A percentile compares a stretch with the other conserved stretches of the same genome.
These are phyloP conservation scores for Suncus etruscus DNA, from an alignment of 2,113 vertebrate species.

Conservation along the genomic window DNA sequence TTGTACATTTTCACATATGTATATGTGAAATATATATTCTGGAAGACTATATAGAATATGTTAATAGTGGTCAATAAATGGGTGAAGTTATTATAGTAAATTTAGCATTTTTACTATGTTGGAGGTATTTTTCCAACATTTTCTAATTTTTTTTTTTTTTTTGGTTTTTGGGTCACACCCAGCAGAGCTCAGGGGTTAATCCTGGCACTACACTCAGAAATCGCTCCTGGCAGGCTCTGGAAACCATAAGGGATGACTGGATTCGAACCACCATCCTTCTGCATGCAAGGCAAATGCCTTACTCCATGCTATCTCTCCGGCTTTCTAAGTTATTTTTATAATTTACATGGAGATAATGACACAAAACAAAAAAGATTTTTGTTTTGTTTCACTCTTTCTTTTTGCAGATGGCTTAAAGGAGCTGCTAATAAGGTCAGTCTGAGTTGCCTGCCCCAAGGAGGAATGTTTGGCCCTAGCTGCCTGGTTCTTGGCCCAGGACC, in stretches of 20 bases:
- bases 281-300: too few relatives aligned
- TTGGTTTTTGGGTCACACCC: too few relatives aligned
- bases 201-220: too few relatives aligned
- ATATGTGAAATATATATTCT: not conserved
- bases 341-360: not conserved
- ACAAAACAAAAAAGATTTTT: not conserved
- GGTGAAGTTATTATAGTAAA: not conserved
- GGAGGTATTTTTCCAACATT: not conserved
- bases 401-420: not conserved
- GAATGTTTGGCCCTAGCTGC: not conserved
- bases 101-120: conserved; percentile 15
- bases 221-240: too few relatives aligned
- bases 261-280: too few relatives aligned
- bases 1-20: too few relatives aligned
- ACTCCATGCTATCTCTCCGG: not conserved
- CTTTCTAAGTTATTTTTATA: not conserved
- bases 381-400: not conserved
- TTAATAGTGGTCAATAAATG: not conserved
- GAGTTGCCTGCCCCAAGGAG: not conserved
- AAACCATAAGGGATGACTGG: too few relatives aligned
- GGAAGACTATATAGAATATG: not conserved
- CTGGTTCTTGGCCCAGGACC: not conserved
- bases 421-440: too few relatives aligned
- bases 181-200: too few relatives aligned
- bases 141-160: too few relatives aligned